A percentile compares a stretch with the other conserved stretches of the same genome.
phyloP scores from a whole-genome alignment of 2,888 invertebrate genomes.

The Branchinecta sandiegonensis region DNA sequence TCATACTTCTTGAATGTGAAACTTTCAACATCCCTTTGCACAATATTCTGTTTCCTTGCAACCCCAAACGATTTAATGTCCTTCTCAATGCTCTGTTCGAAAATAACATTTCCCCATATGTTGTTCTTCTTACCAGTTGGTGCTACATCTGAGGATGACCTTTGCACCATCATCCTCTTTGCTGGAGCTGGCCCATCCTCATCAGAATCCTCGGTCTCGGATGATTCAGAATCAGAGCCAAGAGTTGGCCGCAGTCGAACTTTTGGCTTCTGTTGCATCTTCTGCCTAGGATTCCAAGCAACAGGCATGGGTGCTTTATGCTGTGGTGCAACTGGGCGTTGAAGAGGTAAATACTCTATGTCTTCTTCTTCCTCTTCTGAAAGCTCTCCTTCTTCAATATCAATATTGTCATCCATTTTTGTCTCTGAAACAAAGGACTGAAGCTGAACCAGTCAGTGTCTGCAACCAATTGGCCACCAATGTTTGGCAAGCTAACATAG shows the following conservation, averaged over 20 bases:
- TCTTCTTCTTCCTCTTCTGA: background rate
- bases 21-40: constrained; percentile 17
- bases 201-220: background rate
- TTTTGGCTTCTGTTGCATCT: background rate
- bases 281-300: background rate
- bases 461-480: no score
- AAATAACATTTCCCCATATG: constrained; percentile 23
- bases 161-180: background rate
- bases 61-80: constrained; percentile 22
- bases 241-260: background rate
- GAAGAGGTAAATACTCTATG: background rate
- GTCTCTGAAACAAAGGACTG: constrained; percentile 3
- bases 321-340: background rate
- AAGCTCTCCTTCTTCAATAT: constrained; percentile 12
- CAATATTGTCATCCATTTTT: background rate
- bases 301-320: background rate
- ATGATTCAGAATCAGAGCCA: background rate
- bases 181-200: constrained; percentile 8
- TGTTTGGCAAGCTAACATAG: no score
- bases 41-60: constrained; percentile 5
- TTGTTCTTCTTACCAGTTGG: constrained; percentile 19
- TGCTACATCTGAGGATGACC: background rate
- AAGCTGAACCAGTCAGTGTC: background rate
- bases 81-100: constrained; percentile 20
- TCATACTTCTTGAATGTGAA: background rate